Conservation (phyloP, 2,113 vertebrate species). For the Irena cyanogastra region DNA sequence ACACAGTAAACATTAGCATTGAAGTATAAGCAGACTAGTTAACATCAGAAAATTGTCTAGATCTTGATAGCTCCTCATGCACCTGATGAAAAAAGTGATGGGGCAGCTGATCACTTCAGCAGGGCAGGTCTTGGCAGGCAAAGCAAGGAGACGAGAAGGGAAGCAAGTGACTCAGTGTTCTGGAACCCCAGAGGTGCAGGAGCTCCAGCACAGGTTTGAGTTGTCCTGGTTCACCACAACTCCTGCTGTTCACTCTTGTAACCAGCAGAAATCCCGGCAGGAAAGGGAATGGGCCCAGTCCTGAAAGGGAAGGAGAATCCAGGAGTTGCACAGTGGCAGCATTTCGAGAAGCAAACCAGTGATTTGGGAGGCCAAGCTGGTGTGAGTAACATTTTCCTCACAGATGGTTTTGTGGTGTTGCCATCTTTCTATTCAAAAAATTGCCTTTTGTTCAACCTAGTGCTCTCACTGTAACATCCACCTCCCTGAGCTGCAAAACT, state of each 20-base stretch:
- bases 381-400: not conserved
- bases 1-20: not conserved
- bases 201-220: not conserved
- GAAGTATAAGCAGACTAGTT: not conserved
- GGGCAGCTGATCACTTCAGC: not conserved
- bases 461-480: not conserved
- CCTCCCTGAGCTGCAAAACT: not conserved
- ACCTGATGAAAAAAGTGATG: not conserved
- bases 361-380: not conserved
- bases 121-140: not conserved
- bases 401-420: not conserved
- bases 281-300: not conserved
- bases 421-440: not conserved
- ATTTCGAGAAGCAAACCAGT: not conserved
- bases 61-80: not conserved
- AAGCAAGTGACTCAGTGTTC: not conserved
- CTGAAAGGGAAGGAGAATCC: not conserved
- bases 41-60: not conserved
- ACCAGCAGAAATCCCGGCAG: rapidly evolving
- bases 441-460: not conserved
- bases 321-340: not conserved
- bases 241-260: not conserved
- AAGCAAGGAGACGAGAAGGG: not conserved
- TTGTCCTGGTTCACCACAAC: not conserved
- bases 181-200: not conserved